These are phyloP conservation scores for Habrosyne pyritoides DNA, from an alignment of 2,888 invertebrate species.

Conservation along the genomic window DNA sequence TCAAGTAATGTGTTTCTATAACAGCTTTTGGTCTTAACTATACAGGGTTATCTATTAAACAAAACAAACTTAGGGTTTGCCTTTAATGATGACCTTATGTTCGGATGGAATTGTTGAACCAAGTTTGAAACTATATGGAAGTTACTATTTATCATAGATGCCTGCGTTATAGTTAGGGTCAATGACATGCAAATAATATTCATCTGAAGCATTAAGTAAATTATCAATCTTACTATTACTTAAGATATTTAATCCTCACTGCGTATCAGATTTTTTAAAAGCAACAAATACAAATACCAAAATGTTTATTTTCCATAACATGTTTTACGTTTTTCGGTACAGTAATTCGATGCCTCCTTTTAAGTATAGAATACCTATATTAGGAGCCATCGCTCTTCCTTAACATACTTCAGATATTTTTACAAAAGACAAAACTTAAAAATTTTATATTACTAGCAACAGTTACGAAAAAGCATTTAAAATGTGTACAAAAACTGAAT, in stretches of 20 bases:
- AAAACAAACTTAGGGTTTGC: not conserved
- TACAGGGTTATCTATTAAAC: not conserved
- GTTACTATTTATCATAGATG: not conserved
- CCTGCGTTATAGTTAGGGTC: not conserved
- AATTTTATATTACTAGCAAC: no score
- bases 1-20: no score
- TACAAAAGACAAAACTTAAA: no score
- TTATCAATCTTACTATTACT: not conserved
- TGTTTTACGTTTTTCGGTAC: no score
- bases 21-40: not conserved
- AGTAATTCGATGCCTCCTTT: no score
- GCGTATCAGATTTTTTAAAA: no score
- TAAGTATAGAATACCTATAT: no score
- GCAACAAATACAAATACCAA: no score
- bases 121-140: not conserved
- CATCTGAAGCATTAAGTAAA: not conserved
- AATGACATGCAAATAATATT: not conserved
- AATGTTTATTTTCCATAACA: no score
- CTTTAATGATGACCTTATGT: not conserved
- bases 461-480: not conserved
- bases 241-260: not conserved
- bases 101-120: not conserved
- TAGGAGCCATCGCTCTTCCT: no score
- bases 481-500: not conserved
- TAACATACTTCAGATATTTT: no score